phyloP scores from a whole-genome alignment of 92 coral and sea anemone species.

The Galaxea fascicularis region DNA sequence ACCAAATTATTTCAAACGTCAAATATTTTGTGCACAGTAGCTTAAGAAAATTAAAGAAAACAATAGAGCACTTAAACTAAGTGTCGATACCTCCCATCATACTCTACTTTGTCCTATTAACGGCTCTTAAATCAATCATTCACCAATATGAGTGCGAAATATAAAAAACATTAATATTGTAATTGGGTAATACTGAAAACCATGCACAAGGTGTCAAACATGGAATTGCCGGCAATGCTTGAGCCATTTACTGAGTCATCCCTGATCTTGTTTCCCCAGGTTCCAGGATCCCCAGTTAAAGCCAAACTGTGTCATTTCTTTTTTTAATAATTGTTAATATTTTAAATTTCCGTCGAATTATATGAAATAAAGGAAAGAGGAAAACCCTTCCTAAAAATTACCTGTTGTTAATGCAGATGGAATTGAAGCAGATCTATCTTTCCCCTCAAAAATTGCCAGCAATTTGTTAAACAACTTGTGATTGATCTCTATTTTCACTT shows the following conservation, averaged over 20 bases:
- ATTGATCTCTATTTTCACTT: background rate
- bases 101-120: background rate
- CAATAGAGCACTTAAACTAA: conserved; percentile 23
- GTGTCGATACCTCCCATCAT: conserved; percentile 14
- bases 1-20: background rate
- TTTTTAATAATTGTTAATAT: too few relatives aligned
- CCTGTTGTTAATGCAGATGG: too few relatives aligned
- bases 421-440: background rate
- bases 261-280: too few relatives aligned
- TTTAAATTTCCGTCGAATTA: too few relatives aligned
- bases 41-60: background rate
- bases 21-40: background rate
- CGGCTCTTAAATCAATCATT: background rate
- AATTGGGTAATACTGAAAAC: background rate
- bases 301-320: too few relatives aligned
- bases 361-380: too few relatives aligned
- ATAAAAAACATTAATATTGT: background rate
- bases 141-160: background rate
- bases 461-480: background rate
- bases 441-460: background rate
- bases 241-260: too few relatives aligned
- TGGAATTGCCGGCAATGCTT: too few relatives aligned
- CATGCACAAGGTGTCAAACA: background rate
- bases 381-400: too few relatives aligned
- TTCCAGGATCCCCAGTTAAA: too few relatives aligned